Conservation (phyloP, 1,140 invertebrate species). For the Rhizoglyphus robini region DNA sequence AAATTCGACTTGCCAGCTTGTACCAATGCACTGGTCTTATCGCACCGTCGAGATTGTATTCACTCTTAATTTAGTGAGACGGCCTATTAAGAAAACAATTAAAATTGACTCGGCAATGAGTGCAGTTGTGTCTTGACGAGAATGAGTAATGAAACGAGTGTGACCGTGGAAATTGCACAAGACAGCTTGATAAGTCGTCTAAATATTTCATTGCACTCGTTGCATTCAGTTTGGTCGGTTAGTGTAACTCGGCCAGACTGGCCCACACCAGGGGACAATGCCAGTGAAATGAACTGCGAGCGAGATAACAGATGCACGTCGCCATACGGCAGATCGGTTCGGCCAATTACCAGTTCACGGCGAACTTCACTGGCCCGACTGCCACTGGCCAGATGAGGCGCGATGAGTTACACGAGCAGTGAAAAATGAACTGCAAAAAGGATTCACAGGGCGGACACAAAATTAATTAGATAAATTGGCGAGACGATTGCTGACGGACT, state of each 20-base stretch:
- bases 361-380: background rate
- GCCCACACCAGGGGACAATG: background rate
- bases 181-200: background rate
- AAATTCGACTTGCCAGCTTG: conserved; percentile 3
- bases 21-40: background rate
- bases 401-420: background rate
- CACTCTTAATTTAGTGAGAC: background rate
- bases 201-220: background rate
- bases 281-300: conserved; percentile 7
- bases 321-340: background rate
- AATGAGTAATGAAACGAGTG: background rate
- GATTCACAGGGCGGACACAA: background rate
- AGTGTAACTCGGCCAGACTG: background rate
- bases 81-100: conserved; percentile 7
- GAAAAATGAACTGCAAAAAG: background rate
- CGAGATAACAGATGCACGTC: conserved; percentile 7
- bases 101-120: background rate
- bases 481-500: too few species aligned
- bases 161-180: background rate
- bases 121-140: background rate
- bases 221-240: background rate
- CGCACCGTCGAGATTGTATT: background rate
- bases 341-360: background rate
- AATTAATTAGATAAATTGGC: conserved; percentile 14
- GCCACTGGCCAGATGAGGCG: background rate